Conservation (phyloP, 2,888 invertebrate species). For the Clistopyga incitator region DNA sequence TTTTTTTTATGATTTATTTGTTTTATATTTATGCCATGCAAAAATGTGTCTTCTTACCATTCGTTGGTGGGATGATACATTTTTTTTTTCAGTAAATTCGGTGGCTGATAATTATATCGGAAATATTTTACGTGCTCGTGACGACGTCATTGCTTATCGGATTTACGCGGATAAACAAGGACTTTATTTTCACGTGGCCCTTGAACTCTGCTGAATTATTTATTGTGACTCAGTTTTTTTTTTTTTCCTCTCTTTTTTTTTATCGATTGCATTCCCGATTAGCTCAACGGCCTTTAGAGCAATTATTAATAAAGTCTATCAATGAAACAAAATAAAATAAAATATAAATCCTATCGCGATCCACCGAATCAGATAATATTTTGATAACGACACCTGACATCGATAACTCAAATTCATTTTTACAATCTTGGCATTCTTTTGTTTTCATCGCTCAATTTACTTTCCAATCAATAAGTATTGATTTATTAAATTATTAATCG, state of each 20-base stretch:
- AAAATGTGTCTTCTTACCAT: too few relatives aligned
- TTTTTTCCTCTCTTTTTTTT: too few relatives aligned
- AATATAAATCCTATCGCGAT: background rate
- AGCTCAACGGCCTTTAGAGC: background rate
- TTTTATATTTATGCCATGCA: too few relatives aligned
- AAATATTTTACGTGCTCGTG: background rate
- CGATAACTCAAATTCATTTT: background rate
- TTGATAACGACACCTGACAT: background rate
- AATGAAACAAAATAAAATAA: background rate
- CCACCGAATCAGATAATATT: background rate
- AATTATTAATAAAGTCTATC: background rate
- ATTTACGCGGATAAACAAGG: background rate
- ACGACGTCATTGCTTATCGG: background rate
- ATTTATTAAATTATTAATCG: too few relatives aligned
- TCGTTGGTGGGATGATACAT: background rate
- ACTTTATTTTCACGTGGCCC: background rate
- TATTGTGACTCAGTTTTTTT: constrained; percentile 1
- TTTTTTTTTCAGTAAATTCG: too few relatives aligned
- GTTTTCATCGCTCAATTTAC: background rate
- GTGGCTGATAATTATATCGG: background rate
- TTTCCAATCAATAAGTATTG: background rate
- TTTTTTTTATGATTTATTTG: too few relatives aligned
- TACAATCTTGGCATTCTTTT: background rate
- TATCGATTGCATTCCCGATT: background rate
- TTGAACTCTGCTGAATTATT: background rate